phyloP scores from a whole-genome alignment of 2,888 invertebrate genomes.

The Meloe dianella region DNA sequence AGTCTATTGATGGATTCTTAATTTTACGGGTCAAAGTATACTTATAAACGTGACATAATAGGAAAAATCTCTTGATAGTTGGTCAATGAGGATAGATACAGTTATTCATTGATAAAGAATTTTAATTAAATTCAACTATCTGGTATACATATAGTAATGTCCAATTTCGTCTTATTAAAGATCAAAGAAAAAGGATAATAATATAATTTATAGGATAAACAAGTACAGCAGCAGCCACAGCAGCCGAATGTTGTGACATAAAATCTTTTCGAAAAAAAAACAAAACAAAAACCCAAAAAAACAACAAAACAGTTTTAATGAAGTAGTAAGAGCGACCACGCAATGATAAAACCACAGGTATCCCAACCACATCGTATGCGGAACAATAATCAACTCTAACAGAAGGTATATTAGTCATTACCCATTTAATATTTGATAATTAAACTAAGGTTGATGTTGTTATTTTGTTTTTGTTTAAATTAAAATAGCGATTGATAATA shows the following conservation, averaged over 20 bases:
- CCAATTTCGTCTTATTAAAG: not conserved
- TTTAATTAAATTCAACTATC: not conserved
- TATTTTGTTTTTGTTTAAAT: not conserved
- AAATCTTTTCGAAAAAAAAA: slow-evolving; percentile 21
- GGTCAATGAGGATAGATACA: not conserved
- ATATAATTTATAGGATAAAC: no score
- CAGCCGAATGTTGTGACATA: slow-evolving; percentile 20
- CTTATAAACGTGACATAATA: slow-evolving; percentile 9
- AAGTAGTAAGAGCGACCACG: slow-evolving; percentile 37
- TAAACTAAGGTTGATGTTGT: not conserved
- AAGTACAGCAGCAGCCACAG: no score
- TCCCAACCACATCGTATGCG: slow-evolving; percentile 27
- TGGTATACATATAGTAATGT: not conserved
- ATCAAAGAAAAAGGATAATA: not conserved
- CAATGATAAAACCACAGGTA: slow-evolving; percentile 38
- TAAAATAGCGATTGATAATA: not conserved
- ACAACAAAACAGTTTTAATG: slow-evolving; percentile 33
- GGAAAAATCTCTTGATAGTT: not conserved
- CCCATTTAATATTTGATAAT: not conserved
- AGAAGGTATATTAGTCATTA: not conserved
- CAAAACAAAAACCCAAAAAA: not conserved
- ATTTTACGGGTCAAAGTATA: slow-evolving; percentile 33
- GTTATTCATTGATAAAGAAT: slow-evolving; percentile 3
- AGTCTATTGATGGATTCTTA: slow-evolving; percentile 27
- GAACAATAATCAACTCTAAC: slow-evolving; percentile 17